Evolutionary conservation across 2,888 invertebrate species (phyloP).

Genomic region (Mylabris sibirica): DNA sequence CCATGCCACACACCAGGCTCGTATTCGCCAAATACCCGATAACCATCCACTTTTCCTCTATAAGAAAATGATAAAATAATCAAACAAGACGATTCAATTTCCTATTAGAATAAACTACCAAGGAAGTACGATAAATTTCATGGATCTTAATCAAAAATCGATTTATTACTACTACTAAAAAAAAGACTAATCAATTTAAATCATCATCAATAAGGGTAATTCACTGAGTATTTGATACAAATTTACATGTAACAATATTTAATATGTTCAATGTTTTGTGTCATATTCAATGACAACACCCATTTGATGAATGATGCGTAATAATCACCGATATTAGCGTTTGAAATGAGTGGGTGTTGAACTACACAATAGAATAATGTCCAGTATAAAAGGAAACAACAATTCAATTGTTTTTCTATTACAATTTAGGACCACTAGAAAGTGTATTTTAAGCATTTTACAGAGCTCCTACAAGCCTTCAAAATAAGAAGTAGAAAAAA

Average conservation of each 20-base stretch:
- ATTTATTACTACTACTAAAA: constrained; percentile 13
- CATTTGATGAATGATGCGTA: constrained; percentile 41
- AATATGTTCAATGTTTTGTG: constrained; percentile 39
- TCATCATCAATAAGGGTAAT: neutral
- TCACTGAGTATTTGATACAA: neutral
- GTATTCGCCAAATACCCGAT: constrained; percentile 58
- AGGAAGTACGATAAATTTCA: constrained; percentile 35
- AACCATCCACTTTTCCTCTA: constrained; percentile 59
- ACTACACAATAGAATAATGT: neutral
- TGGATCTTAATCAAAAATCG: constrained; percentile 30
- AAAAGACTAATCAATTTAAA: neutral
- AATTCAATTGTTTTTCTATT: too few species aligned
- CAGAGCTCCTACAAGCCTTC: neutral
- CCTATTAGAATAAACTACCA: constrained; percentile 39
- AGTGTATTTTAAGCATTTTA: too few species aligned
- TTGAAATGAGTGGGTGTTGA: constrained; percentile 14
- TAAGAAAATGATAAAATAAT: constrained; percentile 6
- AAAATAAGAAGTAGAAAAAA: too few species aligned
- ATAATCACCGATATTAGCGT: constrained; percentile 16
- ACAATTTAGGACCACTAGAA: too few species aligned
- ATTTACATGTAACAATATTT: constrained; percentile 27
- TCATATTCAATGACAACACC: constrained; percentile 47
- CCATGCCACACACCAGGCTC: constrained; percentile 88
- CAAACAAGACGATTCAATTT: constrained; percentile 38
- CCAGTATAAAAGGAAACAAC: neutral